Base-by-base conservation (phyloP, 2,888 invertebrate genomes). In the Platynereis dumerilii region DNA sequence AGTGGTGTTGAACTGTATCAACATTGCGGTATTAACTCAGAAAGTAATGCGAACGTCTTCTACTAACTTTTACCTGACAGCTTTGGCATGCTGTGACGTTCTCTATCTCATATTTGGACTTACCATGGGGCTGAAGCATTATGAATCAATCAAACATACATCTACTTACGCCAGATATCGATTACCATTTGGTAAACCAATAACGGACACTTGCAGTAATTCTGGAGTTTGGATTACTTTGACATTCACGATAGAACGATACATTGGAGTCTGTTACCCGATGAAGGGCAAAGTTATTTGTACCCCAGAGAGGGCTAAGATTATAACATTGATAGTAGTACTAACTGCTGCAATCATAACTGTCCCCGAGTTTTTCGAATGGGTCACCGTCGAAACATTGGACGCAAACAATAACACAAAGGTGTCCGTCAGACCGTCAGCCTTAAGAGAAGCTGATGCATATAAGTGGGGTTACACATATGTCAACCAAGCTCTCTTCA, bases 161-260 rank as follows among this genome's bases (percentile, higher is more conserved):
- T 15, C 29, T 17, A 12, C 20, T 12, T 71, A 66, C 61, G 55
- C 29, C 3, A 27, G n/a, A 3, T 56, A 64, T 20, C n/a, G 58
- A 27, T 80, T 90, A 89, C 70, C 71, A 74, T 61, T 78, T 76
- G 24, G 77, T 83, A 88, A 74, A 85, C 90, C 90, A 88, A 82
- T 90, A 28, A 87, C 88, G 58, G 90, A 91, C 82, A 88, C 90
- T 28, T 88, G 78, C 62, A 87, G 85, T 75, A 90, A 89, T 77
- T 89, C 90, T 42, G 90, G 90, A 58, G 90, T 91, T 56, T 91
- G 91, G 90, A 85, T 91, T 71, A 91, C 90, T 29, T 90, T 91
- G 27, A 89, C 90, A 66, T 91, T 91, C 80, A 91, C 91, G 24
- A 86, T 91, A 63, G 91, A 91, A 83, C 87, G 91, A 58, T 91